These are phyloP conservation scores for Mythimna pallens DNA, from an alignment of 2,888 invertebrate genomes.

Conservation along the genomic window DNA sequence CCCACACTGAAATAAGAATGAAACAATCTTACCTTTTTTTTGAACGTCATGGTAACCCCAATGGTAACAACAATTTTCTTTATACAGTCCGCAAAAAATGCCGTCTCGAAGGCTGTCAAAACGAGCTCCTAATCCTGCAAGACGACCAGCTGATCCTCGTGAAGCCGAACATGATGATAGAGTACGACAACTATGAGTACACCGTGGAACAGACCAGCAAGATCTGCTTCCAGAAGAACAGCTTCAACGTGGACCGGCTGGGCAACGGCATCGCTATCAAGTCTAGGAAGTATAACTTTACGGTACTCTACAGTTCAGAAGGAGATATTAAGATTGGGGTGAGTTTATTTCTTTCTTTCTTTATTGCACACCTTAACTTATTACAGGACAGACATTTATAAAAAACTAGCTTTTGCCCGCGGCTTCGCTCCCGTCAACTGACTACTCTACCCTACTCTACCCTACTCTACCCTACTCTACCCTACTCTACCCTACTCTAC, in stretches of 20 bases:
- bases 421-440: too few species aligned
- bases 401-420: too few species aligned
- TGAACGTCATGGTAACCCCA: too few species aligned
- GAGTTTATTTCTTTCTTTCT: too few species aligned
- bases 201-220: slow-evolving; percentile 91
- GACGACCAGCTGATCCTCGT: slow-evolving; percentile 91
- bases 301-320: slow-evolving; percentile 93
- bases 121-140: slow-evolving; percentile 92
- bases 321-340: slow-evolving; percentile 94
- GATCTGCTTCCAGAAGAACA: slow-evolving; percentile 91
- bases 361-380: too few species aligned
- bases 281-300: slow-evolving; percentile 93
- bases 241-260: slow-evolving; percentile 92
- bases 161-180: slow-evolving; percentile 92
- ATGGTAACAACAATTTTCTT: not conserved
- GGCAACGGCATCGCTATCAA: slow-evolving; percentile 93
- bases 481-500: too few species aligned
- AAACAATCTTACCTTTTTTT: too few species aligned
- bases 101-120: slow-evolving; percentile 90
- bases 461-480: too few species aligned
- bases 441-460: too few species aligned
- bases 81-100: slow-evolving; percentile 92
- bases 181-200: slow-evolving; percentile 92
- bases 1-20: too few species aligned
- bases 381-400: too few species aligned